These are phyloP conservation scores for Stegophylla sp. DNA, from an alignment of 2,888 invertebrate genomes.

Conservation along the genomic window DNA sequence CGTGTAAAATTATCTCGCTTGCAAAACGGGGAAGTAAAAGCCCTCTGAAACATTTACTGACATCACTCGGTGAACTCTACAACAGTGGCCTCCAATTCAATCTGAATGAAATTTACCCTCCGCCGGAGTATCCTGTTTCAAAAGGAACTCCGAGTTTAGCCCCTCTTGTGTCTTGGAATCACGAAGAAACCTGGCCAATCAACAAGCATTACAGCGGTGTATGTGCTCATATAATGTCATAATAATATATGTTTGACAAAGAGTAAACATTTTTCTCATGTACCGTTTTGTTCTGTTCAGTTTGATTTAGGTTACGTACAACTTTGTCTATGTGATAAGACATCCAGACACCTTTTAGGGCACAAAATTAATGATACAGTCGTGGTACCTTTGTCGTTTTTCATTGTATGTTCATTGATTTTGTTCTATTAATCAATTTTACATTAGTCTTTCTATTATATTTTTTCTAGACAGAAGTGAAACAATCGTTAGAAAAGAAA, in stretches of 20 bases:
- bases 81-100: slow-evolving; percentile 68
- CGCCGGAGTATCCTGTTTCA: slow-evolving; percentile 68
- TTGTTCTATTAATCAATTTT: background rate
- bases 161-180: slow-evolving; percentile 70
- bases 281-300: slow-evolving; percentile 23
- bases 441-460: background rate
- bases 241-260: too few relatives aligned
- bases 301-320: slow-evolving; percentile 34
- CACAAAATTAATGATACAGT: slow-evolving; percentile 56
- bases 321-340: slow-evolving; percentile 53
- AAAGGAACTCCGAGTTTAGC: slow-evolving; percentile 69
- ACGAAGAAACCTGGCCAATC: slow-evolving; percentile 67
- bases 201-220: slow-evolving; percentile 49
- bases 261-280: background rate
- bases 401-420: slow-evolving; percentile 57
- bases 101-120: slow-evolving; percentile 67
- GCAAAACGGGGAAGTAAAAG: slow-evolving; percentile 68
- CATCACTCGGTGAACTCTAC: slow-evolving; percentile 72
- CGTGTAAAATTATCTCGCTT: slow-evolving; percentile 68
- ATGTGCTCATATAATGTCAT: background rate
- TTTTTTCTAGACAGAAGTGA: slow-evolving; percentile 34
- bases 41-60: slow-evolving; percentile 69
- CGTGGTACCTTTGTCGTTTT: slow-evolving; percentile 54
- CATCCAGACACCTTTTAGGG: slow-evolving; percentile 59
- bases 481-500: slow-evolving; percentile 15